Conservation (phyloP, 1,140 invertebrate genomes). For the Lepidurus packardi region DNA sequence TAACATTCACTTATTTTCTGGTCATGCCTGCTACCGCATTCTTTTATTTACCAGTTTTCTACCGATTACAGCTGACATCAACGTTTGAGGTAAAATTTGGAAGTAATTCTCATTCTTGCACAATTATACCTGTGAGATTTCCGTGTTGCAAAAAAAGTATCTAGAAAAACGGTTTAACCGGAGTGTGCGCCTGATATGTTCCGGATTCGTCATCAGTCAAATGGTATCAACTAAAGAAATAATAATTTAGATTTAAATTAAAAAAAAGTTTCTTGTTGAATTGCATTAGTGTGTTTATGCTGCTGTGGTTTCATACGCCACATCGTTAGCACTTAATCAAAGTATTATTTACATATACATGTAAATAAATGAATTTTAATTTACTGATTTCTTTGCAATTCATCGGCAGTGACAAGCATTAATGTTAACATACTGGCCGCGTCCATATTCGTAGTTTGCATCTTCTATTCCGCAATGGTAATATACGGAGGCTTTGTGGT, state of each 20-base stretch:
- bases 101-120: background rate
- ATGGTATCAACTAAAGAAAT: background rate
- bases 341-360: background rate
- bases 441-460: constrained; percentile 21
- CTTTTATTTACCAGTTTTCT: constrained; percentile 19
- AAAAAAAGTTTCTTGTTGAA: background rate
- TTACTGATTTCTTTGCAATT: background rate
- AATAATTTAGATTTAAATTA: background rate
- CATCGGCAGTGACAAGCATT: constrained; percentile 13
- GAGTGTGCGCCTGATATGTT: background rate
- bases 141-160: background rate
- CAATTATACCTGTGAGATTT: background rate
- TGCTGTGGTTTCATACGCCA: constrained; percentile 1
- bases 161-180: constrained; percentile 18
- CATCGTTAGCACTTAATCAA: constrained; percentile 6
- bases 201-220: background rate
- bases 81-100: background rate
- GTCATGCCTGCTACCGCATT: background rate
- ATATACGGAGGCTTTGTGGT: background rate
- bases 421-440: background rate
- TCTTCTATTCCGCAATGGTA: constrained; percentile 25
- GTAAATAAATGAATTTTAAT: background rate
- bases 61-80: constrained; percentile 25
- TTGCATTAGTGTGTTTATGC: background rate
- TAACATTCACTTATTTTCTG: background rate